A percentile compares a stretch with the other conserved stretches of the same genome.
phyloP scores from a whole-genome alignment of 1,140 invertebrate genomes.

The Procambarus clarkii region DNA sequence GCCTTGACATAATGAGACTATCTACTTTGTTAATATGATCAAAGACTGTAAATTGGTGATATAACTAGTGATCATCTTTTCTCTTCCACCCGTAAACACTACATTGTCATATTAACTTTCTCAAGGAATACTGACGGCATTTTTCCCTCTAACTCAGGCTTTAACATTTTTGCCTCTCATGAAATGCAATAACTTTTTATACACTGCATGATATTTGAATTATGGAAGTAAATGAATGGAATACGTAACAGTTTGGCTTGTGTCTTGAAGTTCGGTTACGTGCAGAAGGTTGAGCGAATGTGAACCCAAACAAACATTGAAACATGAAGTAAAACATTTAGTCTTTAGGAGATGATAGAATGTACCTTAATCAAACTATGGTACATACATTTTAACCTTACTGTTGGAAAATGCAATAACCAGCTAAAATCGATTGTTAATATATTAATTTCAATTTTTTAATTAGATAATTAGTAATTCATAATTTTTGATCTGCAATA shows the following conservation, averaged over 20 bases:
- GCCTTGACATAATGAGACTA: background rate
- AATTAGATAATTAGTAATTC: too few relatives aligned
- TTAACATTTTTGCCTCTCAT: background rate
- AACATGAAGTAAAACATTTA: too few relatives aligned
- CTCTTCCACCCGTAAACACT: background rate
- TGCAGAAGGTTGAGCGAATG: too few relatives aligned
- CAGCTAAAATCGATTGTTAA: too few relatives aligned
- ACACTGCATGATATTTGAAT: background rate
- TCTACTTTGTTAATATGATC: background rate
- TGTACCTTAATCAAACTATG: too few relatives aligned
- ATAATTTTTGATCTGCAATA: too few relatives aligned
- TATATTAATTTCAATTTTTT: too few relatives aligned
- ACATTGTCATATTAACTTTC: background rate
- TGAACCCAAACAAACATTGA: too few relatives aligned
- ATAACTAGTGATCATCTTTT: too few relatives aligned
- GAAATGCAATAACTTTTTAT: background rate
- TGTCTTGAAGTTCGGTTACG: background rate
- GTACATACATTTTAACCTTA: too few relatives aligned
- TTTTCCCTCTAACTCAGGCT: background rate
- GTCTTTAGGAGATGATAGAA: too few relatives aligned
- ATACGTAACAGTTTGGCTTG: background rate
- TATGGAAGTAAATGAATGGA: background rate
- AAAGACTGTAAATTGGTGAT: background rate
- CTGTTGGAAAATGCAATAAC: too few relatives aligned
- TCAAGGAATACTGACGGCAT: background rate